Base-by-base conservation (phyloP, 1,140 invertebrate genomes). In the Heliconius melpomene region DNA sequence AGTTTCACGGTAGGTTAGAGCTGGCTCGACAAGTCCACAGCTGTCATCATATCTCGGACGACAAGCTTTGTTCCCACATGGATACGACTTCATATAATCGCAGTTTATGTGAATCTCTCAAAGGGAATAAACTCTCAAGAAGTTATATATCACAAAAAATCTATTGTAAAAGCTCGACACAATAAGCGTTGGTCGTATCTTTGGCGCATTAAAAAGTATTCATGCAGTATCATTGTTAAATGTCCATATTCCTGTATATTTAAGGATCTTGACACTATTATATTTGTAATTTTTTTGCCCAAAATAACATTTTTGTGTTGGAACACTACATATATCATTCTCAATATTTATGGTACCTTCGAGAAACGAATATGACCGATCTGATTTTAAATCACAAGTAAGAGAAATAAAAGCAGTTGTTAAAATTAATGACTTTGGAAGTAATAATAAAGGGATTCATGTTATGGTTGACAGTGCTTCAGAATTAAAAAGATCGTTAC, bases 131-230 rank as follows among this genome's bases (percentile, higher is more conserved):
- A 79, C 89, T 92, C 90, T 91, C 88, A 86, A 92, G 91, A 91
- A 84, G 86, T 88, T 85, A 82, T 88, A 82, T 88, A 86, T 86
- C 86, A 90, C 84, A 87, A 81, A 90, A 93, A 92, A 94, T 77
- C 88, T 87, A 90, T 93, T 92, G 90, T 91, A 77, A 86, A 79
- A 73, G 75, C 85, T 79, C 32, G 36, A 86, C 84, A 91, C 87
- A 91, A 93, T 91, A 84, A 83, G 84, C 85, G 88, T 88, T 92
- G 90, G 91, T 90, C 91, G 91, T 92, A 93, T 93, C 91, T 89
- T 89, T 93, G 90, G 90, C 91, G 87, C 90, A 93, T 94, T 94
- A 94, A 94, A 94, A 93, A 93, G 92, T 92, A 94, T 94, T 94
- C 92, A 93, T 90, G 89, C 89, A 89, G 90, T 91, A 90, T 91